Base-by-base conservation (phyloP, 2,888 invertebrate genomes). In the Lasioglossum zephyrum region DNA sequence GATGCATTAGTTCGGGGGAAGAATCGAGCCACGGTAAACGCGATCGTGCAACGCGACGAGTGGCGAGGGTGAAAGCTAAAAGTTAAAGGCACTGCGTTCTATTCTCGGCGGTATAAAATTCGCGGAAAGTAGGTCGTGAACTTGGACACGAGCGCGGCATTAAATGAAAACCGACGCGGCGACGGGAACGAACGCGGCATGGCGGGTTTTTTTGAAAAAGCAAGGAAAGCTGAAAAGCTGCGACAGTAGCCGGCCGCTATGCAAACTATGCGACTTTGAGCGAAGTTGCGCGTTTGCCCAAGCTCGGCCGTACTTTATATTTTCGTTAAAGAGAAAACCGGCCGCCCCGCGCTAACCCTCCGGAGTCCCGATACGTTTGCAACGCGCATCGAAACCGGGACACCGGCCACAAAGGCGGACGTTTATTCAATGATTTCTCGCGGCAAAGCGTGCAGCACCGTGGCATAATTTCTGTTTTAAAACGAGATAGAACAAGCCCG, bases 371-470 rank as follows among this genome's bases (percentile, higher is more conserved):
- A 63, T 75, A 39, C 39, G 80, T 31, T 16, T 18, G 49, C 53
- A 36, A 11, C 41, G 22, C 31, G 36, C 72, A 44, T 63, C n/a
- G 60, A 76, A 66, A 57, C 63, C 63, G 39, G 73, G 31, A 73
- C 82, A 53, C 49, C 76, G 36, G 18, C n/a, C 16, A 73, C 81
- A 72, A 66, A 77, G 57, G 63, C 16, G 66, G 44, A 69, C 26
- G 69, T 83, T 77, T 66, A 83, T 73, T n/a, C 57, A 13, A 73
- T 57, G 73, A 60, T 74, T 82, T 74, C 44, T 82, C 44, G 18
- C 31, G 57, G n/a, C 49, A 31, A 49, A 53, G 22, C 81, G 73
- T 9, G 63, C 66, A n/a, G 69, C 16, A 5, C 18, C 72, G 66
- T n/a, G 4, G 53, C 36, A 41, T 53, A 70, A 76, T 81, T 76